Conservation (phyloP, 2,113 vertebrate species). For the Muntiacus muntjak region DNA sequence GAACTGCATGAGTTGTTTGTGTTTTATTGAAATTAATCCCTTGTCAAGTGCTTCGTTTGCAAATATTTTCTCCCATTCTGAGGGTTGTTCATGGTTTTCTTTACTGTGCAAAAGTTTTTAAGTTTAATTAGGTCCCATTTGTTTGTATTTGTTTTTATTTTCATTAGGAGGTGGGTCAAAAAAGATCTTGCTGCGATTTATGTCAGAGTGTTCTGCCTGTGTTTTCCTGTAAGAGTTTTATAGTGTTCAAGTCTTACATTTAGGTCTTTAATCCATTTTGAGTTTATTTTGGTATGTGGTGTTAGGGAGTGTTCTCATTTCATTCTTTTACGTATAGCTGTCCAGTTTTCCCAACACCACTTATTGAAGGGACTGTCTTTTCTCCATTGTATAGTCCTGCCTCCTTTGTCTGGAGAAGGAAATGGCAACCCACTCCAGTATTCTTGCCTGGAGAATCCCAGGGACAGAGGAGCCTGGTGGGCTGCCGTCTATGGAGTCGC, state of each 20-base stretch:
- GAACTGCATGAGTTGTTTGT: background rate
- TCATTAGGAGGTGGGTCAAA: background rate
- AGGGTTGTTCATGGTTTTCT: background rate
- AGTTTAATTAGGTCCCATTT: background rate
- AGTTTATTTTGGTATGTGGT: background rate
- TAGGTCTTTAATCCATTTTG: background rate
- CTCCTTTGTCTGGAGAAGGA: background rate
- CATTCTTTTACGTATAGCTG: background rate
- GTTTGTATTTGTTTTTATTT: background rate
- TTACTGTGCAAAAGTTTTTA: background rate
- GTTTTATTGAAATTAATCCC: background rate
- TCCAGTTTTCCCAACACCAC: background rate
- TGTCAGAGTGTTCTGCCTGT: background rate
- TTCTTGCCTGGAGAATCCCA: background rate
- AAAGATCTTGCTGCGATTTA: background rate
- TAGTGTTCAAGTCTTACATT: background rate
- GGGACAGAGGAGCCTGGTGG: background rate
- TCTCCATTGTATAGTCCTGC: background rate
- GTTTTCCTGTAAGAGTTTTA: background rate
- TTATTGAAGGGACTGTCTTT: background rate
- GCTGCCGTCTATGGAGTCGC: fast-evolving
- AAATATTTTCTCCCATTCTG: background rate
- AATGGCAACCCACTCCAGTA: background rate
- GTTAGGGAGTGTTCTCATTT: background rate
- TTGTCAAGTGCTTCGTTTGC: background rate